Conservation (phyloP, 2,113 vertebrate species). For the Gasterosteus nipponicus region DNA sequence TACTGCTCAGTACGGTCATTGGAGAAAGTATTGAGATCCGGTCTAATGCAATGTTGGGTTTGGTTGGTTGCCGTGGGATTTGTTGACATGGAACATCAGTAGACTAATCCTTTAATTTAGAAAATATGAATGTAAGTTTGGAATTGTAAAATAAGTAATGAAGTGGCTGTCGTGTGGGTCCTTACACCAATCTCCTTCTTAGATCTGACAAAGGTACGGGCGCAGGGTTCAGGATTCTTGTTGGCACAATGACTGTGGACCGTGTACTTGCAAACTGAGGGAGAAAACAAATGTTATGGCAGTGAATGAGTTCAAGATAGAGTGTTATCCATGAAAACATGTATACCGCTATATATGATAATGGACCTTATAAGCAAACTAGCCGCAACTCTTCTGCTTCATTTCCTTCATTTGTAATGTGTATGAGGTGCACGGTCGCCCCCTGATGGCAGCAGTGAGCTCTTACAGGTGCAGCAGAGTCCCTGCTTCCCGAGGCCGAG, state of each 20-base stretch:
- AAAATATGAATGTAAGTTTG: background rate
- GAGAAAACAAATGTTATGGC: conserved; percentile 8
- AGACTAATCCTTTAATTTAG: background rate
- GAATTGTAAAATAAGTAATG: background rate
- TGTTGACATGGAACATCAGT: background rate
- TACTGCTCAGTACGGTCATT: background rate
- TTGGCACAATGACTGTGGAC: conserved; percentile 92
- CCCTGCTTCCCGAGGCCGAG: conserved; percentile 92
- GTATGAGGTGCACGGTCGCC: conserved; percentile 26
- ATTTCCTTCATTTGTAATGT: background rate
- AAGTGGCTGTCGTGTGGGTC: conserved; percentile 17
- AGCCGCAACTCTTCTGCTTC: background rate
- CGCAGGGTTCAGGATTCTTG: conserved; percentile 84
- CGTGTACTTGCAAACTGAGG: conserved; percentile 89
- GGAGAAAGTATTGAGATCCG: background rate
- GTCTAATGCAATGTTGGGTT: background rate
- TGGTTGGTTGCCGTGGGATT: background rate
- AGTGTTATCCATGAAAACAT: background rate
- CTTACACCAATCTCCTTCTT: conserved; percentile 89
- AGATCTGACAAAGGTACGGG: conserved; percentile 89
- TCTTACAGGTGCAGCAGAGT: conserved; percentile 90
- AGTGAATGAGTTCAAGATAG: background rate
- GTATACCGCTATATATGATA: background rate
- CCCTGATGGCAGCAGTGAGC: conserved; percentile 51
- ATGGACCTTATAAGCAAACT: background rate